Evolutionary conservation across 2,888 invertebrate species (phyloP).

Genomic region (Andrena marginata): DNA sequence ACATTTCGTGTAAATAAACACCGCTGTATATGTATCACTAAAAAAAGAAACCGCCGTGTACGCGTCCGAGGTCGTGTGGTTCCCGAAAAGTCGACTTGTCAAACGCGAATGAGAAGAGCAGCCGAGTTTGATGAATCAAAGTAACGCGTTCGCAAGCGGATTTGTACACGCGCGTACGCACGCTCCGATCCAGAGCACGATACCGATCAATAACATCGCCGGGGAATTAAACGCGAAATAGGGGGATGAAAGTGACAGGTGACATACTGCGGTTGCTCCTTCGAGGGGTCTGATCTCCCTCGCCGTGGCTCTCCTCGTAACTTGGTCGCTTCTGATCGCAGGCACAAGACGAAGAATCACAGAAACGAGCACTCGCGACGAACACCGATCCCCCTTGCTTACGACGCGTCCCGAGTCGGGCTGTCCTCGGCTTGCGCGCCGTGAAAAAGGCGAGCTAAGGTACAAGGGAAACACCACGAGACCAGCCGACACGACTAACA

Average conservation of each 20-base stretch:
- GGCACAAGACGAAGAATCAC: constrained; percentile 41
- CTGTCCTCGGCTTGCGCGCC: constrained; percentile 14
- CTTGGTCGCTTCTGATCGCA: constrained; percentile 2
- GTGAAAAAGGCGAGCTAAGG: constrained; percentile 26
- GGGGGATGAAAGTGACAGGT: constrained; percentile 51
- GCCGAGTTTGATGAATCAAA: constrained; percentile 12
- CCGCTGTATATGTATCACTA: background rate
- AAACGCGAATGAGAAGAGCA: background rate
- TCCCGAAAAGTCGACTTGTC: background rate
- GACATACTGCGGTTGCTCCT: constrained; percentile 51
- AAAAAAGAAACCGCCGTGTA: background rate
- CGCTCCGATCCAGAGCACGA: constrained; percentile 54
- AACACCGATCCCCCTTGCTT: constrained; percentile 11
- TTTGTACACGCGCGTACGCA: constrained; percentile 42
- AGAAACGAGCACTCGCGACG: constrained; percentile 44
- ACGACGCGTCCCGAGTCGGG: background rate
- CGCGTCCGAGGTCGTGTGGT: background rate
- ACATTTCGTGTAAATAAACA: constrained; percentile 14
- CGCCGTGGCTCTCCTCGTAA: constrained; percentile 17
- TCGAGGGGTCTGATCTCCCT: constrained; percentile 22
- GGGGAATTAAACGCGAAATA: constrained; percentile 23
- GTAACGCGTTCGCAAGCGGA: constrained; percentile 8
- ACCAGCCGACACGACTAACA: constrained; percentile 20
- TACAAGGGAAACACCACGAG: constrained; percentile 41
- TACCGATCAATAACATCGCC: constrained; percentile 55